A percentile compares a stretch with the other conserved stretches of the same genome.
phyloP scores from a whole-genome alignment of 2,113 vertebrate genomes.

The Alexandromys fortis region DNA sequence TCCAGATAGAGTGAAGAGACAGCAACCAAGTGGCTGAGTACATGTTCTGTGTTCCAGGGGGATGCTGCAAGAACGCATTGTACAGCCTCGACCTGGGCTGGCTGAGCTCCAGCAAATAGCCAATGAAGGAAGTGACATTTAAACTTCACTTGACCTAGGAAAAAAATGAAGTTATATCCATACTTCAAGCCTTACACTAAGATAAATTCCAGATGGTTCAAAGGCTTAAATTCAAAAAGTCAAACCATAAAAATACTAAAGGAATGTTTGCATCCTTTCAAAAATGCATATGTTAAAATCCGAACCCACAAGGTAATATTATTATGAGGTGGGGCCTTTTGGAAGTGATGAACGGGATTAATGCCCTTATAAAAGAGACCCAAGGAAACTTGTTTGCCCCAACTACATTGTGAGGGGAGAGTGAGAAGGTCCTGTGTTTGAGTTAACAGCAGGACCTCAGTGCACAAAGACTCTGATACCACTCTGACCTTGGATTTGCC shows the following conservation, averaged over 20 bases:
- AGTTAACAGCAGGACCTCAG: not conserved
- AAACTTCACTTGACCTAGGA: constrained; percentile 62
- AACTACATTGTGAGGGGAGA: not conserved
- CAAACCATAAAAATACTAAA: constrained; percentile 47
- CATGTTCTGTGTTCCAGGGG: not conserved
- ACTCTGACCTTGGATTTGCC: not conserved
- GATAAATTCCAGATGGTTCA: constrained; percentile 75
- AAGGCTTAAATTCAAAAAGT: constrained; percentile 71
- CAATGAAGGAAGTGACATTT: constrained; percentile 65
- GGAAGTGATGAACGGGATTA: not conserved
- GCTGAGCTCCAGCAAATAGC: constrained; percentile 44
- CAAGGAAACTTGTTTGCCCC: not conserved
- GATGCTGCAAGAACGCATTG: constrained; percentile 15
- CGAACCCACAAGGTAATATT: not conserved
- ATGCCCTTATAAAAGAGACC: not conserved
- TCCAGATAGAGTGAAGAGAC: constrained; percentile 30
- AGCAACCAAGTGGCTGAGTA: not conserved
- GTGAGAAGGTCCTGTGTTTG: not conserved
- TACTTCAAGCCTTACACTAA: constrained; percentile 63
- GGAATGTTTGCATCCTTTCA: not conserved
- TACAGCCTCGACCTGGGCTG: constrained; percentile 31
- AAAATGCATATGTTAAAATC: constrained; percentile 38
- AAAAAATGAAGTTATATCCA: constrained; percentile 66
- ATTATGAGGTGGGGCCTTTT: not conserved
- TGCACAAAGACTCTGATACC: not conserved